Conservation (phyloP, 2,888 invertebrate species). For the Taenaris catops region DNA sequence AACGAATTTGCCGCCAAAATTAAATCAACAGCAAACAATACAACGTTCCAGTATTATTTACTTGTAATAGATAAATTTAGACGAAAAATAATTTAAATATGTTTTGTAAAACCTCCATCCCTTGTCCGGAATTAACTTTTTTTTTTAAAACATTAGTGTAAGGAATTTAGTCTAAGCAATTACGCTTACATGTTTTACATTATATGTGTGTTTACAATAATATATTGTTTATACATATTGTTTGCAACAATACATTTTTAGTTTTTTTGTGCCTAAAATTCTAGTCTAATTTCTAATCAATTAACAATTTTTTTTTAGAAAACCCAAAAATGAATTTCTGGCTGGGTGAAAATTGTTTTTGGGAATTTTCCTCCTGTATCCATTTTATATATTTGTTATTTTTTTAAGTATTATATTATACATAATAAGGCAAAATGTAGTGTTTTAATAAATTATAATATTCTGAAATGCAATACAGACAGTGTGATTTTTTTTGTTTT, state of each 20-base stretch:
- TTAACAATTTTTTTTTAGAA: conserved; percentile 28
- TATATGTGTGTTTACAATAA: no score
- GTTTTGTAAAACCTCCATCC: not conserved
- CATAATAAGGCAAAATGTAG: not conserved
- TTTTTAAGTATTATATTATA: not conserved
- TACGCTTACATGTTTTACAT: no score
- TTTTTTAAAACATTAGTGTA: no score
- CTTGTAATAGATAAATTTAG: conserved; percentile 1
- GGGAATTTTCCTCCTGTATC: conserved; percentile 12
- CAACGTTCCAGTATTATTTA: conserved; percentile 4
- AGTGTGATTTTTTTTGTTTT: conserved; percentile 16
- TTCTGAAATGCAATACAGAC: conserved; percentile 10
- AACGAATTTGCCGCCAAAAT: not conserved
- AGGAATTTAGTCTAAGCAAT: no score
- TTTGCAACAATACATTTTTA: no score
- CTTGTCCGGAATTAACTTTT: no score
- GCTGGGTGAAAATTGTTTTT: conserved; percentile 60
- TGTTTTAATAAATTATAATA: conserved; percentile 18
- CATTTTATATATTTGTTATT: conserved; percentile 3
- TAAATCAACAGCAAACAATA: not conserved
- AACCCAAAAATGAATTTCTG: conserved; percentile 44
- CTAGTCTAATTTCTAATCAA: conserved; percentile 42
- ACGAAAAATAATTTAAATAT: conserved; percentile 1
- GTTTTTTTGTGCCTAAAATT: no score
- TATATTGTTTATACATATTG: no score